Evolutionary conservation across 2,113 vertebrate species (phyloP), one percentile per base, ranked within the genome.

Genomic region (Jacana jacana): DNA sequence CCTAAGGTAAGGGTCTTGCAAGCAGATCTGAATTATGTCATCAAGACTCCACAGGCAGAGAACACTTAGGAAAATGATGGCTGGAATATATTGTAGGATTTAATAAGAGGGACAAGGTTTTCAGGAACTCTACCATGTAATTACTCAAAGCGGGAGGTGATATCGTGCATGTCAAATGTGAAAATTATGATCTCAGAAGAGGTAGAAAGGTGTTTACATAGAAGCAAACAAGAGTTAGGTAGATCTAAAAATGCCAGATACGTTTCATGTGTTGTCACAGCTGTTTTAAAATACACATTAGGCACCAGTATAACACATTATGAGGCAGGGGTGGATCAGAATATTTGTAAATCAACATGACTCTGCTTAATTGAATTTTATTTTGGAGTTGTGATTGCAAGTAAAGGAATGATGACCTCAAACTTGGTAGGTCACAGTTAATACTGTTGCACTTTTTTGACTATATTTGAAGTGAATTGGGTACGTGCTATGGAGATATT

Each of bases 1-100:
- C 79, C 92, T 96, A 87, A 98, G 97, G 86, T 97, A 89, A 97
- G 73, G 95, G 92, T 97, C 93, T 97, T 96, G 94, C 90, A 96
- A 96, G 70, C 86, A 96, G 96, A 95, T 87, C 85, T 91, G 95
- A 98, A 96, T 93, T 96, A 86, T 97, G 86, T 97, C 97, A 97
- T 97, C 97, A 97, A 91, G 86, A 88, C 78, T 97, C 93, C 96
- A 96, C 93, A 96, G 96, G 95, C 94, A 97, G 81, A 82, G 82
- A 97, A 87, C 23, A 81, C 54, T 96, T 91, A 86, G 73, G 72
- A 95, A 85, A 97, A 76, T 6, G 73, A 96, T 73, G 72, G 65
- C 80, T 95, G 68, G 81, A 93, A 96, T 88, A 83, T 92, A 96
- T 79, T 95, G 52, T 63, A 92, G 76, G 73, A 76, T 97, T 97